Evolutionary conservation across 2,113 vertebrate species (phyloP).

Genomic region (Acanthisitta chloris): DNA sequence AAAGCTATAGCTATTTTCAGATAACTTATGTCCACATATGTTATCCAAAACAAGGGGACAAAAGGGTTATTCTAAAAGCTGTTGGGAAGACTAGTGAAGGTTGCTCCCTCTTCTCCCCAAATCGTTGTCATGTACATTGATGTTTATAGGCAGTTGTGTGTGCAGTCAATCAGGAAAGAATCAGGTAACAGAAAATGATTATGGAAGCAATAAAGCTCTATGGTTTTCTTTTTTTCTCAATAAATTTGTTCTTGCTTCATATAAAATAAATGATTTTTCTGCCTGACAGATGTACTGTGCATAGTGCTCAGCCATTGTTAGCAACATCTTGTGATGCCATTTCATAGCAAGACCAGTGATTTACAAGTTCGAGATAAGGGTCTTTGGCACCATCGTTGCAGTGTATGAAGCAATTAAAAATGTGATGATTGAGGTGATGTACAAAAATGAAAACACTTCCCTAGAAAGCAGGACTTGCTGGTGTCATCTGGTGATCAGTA

Average conservation of each 20-base stretch:
- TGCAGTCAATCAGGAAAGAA: conserved; percentile 7
- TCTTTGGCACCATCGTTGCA: background rate
- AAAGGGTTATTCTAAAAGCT: background rate
- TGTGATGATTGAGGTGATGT: background rate
- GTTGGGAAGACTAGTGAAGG: background rate
- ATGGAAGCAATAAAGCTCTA: background rate
- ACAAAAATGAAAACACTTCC: background rate
- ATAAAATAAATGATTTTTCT: background rate
- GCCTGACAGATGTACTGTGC: background rate
- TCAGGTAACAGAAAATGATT: background rate
- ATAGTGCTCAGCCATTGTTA: background rate
- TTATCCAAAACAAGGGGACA: background rate
- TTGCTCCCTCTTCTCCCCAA: background rate
- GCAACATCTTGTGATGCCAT: background rate
- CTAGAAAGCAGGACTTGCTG: background rate
- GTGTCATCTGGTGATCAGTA: conserved; percentile 8
- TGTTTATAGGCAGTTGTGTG: background rate
- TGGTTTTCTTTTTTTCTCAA: background rate
- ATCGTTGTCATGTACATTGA: background rate
- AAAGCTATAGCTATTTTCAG: background rate
- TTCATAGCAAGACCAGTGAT: background rate
- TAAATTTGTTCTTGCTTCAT: background rate
- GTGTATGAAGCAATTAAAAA: conserved; percentile 18
- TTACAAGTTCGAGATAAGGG: background rate
- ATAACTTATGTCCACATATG: background rate